These are phyloP conservation scores for Lepidonotus clava DNA, from an alignment of 2,888 invertebrate genomes.

Conservation along the genomic window DNA sequence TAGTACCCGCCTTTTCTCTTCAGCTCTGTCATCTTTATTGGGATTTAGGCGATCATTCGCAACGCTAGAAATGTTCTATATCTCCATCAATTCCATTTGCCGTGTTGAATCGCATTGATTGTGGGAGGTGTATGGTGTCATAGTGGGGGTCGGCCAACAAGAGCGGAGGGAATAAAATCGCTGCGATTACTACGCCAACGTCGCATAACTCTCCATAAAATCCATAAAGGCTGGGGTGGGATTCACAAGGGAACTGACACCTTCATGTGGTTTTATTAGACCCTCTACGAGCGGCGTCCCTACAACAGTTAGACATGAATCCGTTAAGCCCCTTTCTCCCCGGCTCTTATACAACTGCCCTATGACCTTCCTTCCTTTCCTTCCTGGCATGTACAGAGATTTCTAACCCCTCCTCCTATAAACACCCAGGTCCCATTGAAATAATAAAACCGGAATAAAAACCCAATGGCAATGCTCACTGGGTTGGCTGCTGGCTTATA, in stretches of 20 bases:
- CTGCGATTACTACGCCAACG: slow-evolving; percentile 1
- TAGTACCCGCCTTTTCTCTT: slow-evolving; percentile 7
- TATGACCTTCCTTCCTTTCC: background rate
- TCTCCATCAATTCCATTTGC: background rate
- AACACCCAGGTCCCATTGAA: background rate
- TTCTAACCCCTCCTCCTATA: background rate
- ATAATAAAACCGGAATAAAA: too few species aligned
- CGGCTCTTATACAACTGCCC: background rate
- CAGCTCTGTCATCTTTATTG: slow-evolving; percentile 51
- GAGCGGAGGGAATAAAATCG: background rate
- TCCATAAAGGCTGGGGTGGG: background rate
- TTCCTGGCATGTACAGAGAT: background rate
- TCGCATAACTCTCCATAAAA: slow-evolving; percentile 46
- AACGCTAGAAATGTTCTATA: slow-evolving; percentile 25
- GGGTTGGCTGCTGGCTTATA: too few species aligned
- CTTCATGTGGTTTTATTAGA: slow-evolving; percentile 32
- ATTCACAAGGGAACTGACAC: background rate
- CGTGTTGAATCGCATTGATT: slow-evolving; percentile 27
- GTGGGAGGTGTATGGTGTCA: slow-evolving; percentile 51
- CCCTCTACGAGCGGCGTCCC: background rate
- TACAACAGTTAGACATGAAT: too few species aligned
- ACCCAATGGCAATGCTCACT: too few species aligned
- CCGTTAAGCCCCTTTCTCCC: too few species aligned
- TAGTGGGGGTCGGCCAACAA: background rate
- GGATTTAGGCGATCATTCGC: slow-evolving; percentile 47